phyloP scores from a whole-genome alignment of 2,888 invertebrate species.

The Synergus laeviventris region DNA sequence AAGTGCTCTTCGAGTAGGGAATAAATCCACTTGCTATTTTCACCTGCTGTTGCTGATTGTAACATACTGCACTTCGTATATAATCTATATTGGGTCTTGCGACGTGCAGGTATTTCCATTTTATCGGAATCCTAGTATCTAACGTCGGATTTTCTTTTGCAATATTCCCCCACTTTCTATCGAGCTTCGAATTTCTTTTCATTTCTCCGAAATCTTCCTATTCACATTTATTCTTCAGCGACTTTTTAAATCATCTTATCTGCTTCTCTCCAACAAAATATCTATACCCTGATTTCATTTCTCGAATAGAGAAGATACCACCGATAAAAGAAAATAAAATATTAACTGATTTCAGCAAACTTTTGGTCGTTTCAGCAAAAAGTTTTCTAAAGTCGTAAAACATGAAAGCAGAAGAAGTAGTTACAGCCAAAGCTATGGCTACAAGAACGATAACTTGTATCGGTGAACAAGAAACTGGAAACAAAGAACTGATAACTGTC shows the following conservation, averaged over 20 bases:
- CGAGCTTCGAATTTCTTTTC: conserved; percentile 36
- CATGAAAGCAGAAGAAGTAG: not conserved
- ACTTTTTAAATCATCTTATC: not conserved
- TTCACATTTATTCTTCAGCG: not conserved
- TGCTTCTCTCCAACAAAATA: not conserved
- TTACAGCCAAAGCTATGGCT: not conserved
- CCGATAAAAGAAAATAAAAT: not conserved
- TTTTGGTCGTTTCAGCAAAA: conserved; percentile 17
- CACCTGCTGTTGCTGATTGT: not conserved
- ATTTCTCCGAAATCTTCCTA: conserved; percentile 2
- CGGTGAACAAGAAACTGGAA: not conserved
- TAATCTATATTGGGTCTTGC: conserved; percentile 41
- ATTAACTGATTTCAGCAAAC: not conserved
- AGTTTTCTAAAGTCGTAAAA: conserved; percentile 8
- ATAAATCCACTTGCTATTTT: conserved; percentile 43
- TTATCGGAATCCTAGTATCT: conserved; percentile 57
- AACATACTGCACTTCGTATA: conserved; percentile 23
- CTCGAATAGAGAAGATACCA: not conserved
- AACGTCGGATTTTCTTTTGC: conserved; percentile 60
- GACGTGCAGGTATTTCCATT: conserved; percentile 60
- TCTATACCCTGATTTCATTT: not conserved
- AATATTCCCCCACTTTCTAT: conserved; percentile 53
- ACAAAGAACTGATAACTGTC: not conserved
- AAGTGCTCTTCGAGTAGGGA: conserved; percentile 36
- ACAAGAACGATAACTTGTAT: not conserved